A percentile compares a stretch with the other conserved stretches of the same genome.
phyloP scores from a whole-genome alignment of 2,113 vertebrate species.

The Oxygymnocypris stewartii region DNA sequence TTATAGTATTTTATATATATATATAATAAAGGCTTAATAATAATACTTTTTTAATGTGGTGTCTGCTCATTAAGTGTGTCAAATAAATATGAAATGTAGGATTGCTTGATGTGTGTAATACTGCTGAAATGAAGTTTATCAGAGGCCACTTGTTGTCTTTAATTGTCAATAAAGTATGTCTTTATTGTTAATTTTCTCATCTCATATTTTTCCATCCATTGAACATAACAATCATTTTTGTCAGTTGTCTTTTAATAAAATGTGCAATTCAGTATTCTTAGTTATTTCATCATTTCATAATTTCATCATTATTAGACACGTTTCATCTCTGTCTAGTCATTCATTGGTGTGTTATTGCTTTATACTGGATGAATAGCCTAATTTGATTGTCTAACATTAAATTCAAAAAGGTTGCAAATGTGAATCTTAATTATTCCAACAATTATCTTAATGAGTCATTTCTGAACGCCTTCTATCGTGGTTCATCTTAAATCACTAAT shows the following conservation, averaged over 20 bases:
- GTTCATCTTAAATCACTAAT: conserved; percentile 13
- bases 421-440: neutral
- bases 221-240: neutral
- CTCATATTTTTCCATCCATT: neutral
- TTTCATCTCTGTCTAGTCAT: neutral
- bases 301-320: neutral
- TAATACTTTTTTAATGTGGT: too few species aligned
- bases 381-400: neutral
- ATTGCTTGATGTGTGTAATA: neutral
- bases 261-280: neutral
- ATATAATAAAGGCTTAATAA: too few species aligned
- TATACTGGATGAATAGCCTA: neutral
- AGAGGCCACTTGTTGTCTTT: neutral
- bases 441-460: neutral
- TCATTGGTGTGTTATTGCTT: neutral
- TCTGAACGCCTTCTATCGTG: neutral
- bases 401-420: neutral
- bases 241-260: too few species aligned
- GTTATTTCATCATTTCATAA: too few species aligned
- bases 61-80: neutral
- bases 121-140: neutral
- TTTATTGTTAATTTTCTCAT: neutral
- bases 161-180: neutral
- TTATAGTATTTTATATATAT: too few species aligned
- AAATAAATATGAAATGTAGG: neutral